Evolutionary conservation across 2,797 vertebrate genomes (phyloP), one percentile per base, ranked within the genome.

Genomic region (Eupleurogrammus muticus): DNA sequence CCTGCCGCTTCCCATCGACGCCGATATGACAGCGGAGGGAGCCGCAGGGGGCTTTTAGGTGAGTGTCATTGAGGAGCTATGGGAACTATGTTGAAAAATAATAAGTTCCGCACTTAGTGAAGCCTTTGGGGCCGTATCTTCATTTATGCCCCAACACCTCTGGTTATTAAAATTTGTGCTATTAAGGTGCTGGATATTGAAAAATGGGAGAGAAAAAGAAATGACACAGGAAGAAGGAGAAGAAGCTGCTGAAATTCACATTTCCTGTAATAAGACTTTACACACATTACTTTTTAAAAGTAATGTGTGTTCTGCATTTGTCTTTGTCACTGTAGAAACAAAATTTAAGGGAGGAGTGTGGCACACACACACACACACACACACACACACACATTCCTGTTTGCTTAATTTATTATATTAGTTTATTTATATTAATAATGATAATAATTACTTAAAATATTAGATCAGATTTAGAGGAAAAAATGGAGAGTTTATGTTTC

Each of bases 21-120:
- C 89, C 85, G 88, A 73, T 62, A 44, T 90, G 91, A 90, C 86
- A 75, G 85, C 69, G 61, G 72, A 69, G 75, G 74, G 77, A 89
- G 83, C 86, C 78, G 79, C 67, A 14, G 75, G 81, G 77, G 75
- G 70, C 75, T 80, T 85, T 74, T 57, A 82, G 83, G 87, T 88
- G 66, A 78, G 70, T 82, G 83, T 86, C 86, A 90, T 1, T 10
- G 74, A 84, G 75, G 73, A 87, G 63, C 62, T 28, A 85, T 56
- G 67, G 68, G 69, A 74, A 76, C 78, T 19, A 34, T 42, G 66
- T 48, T 67, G 68, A 71, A 75, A 83, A 79, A 80, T 75, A 76
- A 80, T 83, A 73, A 70, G 84, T 77, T 70, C 58, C 63, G 38
- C 73, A 65, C 69, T 68, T 68, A 66, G 38, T 40, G 44, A 56